These are phyloP conservation scores for Pseudachorutes palmiensis DNA, from an alignment of 1,140 invertebrate genomes.

Conservation along the genomic window DNA sequence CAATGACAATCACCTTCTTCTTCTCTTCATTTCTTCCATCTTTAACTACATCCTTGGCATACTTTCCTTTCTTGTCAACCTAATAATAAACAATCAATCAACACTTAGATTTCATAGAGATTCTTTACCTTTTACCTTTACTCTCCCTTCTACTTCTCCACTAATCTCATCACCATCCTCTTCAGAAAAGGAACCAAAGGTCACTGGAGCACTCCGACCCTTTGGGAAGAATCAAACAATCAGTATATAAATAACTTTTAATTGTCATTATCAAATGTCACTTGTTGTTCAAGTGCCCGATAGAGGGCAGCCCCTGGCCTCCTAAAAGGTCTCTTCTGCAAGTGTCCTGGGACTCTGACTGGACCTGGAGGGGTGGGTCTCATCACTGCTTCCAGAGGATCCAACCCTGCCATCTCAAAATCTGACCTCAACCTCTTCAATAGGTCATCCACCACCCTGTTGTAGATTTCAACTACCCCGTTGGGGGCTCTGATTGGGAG, in stretches of 20 bases:
- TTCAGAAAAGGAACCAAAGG: not conserved
- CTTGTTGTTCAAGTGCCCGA: conserved; percentile 11
- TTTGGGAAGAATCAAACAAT: too few relatives aligned
- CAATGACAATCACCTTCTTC: conserved; percentile 16
- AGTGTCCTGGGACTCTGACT: conserved; percentile 36
- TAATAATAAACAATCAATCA: too few relatives aligned
- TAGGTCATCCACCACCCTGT: conserved; percentile 36
- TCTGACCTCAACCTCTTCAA: conserved; percentile 30
- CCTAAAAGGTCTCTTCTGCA: conserved; percentile 35
- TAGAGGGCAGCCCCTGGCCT: conserved; percentile 37
- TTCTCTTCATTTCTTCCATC: conserved; percentile 6
- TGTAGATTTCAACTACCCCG: conserved; percentile 37
- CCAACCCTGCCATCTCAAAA: conserved; percentile 26
- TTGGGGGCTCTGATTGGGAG: conserved; percentile 36
- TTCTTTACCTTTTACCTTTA: too few relatives aligned
- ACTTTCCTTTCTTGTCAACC: too few relatives aligned
- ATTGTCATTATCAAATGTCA: too few relatives aligned
- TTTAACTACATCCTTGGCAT: too few relatives aligned
- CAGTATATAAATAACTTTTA: too few relatives aligned
- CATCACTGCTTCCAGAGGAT: conserved; percentile 36
- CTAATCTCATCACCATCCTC: not conserved
- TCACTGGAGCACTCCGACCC: too few relatives aligned
- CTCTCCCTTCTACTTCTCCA: not conserved
- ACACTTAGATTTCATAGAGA: too few relatives aligned
- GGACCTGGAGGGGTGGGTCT: conserved; percentile 36